Conservation (phyloP, 2,797 vertebrate species). For the Cynodonichthys magdalenae region DNA sequence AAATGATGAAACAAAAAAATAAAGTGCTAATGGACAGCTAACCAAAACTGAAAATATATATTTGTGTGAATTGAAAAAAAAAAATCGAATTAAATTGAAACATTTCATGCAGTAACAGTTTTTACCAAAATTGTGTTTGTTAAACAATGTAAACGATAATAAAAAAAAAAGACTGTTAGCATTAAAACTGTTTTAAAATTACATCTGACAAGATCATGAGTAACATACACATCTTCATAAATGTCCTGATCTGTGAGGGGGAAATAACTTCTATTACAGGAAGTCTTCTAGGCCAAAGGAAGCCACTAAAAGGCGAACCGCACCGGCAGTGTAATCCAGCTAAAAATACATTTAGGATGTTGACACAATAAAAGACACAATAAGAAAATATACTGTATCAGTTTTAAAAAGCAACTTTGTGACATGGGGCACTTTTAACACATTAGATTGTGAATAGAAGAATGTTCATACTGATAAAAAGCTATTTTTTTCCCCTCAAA, state of each 20-base stretch:
- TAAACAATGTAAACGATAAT: slow-evolving; percentile 6
- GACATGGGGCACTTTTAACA: not conserved
- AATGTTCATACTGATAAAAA: no score
- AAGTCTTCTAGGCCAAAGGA: slow-evolving; percentile 23
- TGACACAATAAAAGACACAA: slow-evolving; percentile 5
- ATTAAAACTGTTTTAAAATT: slow-evolving; percentile 49
- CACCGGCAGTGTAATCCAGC: slow-evolving; percentile 47
- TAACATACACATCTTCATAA: slow-evolving; percentile 43
- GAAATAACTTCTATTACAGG: slow-evolving; percentile 21
- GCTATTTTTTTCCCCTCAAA: no score
- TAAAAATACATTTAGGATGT: slow-evolving; percentile 26
- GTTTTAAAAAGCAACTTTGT: not conserved
- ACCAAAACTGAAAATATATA: slow-evolving; percentile 34
- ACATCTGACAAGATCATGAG: slow-evolving; percentile 55
- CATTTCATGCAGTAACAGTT: slow-evolving; percentile 9
- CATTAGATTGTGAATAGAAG: no score
- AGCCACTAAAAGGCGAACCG: slow-evolving; percentile 34
- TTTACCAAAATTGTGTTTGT: slow-evolving; percentile 2
- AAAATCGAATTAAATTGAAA: not conserved
- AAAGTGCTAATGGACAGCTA: slow-evolving; percentile 71
- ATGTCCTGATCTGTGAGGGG: slow-evolving; percentile 39
- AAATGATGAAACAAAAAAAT: slow-evolving; percentile 56
- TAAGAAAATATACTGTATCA: not conserved
- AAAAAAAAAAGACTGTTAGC: slow-evolving; percentile 36
- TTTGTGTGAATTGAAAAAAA: no score